Base-by-base conservation (phyloP, 2,113 vertebrate genomes). In the Cyanoderma ruficeps region DNA sequence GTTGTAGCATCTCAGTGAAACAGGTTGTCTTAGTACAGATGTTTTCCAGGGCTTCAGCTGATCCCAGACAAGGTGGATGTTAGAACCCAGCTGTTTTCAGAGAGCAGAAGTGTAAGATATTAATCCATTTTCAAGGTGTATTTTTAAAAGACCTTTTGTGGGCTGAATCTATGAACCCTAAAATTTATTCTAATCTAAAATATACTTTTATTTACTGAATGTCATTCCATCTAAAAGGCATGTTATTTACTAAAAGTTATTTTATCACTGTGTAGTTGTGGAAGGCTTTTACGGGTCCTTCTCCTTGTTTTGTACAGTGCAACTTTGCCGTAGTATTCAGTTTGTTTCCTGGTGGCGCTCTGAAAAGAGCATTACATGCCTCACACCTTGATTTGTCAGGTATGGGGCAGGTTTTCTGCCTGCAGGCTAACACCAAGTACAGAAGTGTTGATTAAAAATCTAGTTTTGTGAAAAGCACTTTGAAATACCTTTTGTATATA, bases 271-370 rank as follows among this genome's bases (percentile, higher is more conserved):
- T 42, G 15, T 55, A 18, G 57, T 46, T 81, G 41, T 30, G 9
- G 57, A 67, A 89, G 41, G 16, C 30, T 65, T 83, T 33, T 47
- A 13, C 18, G 19, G 16, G 30, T 55, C 11, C 3, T 74, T 9
- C 8, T 91, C 10, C n/a, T 37, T 23, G 9, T 60, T 83, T 42
- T 27, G 47, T 59, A 7, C 10, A 33, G 33, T 11, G 27, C 23
- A 49, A 4, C 28, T 78, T 46, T 3, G 0, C 50, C 81, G 55
- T 42, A 0, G 1, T 47, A n/a, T 6, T 70, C 19, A 15, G 28
- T 85, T 85, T 63, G 15, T 22, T 82, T 92, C 37, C 52, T 64
- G 15, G 16, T 35, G 15, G 53, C 52, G 27, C 24, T 72, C 35
- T 84, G 70, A 85, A 80, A 72, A 76, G 35, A 50, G 41, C 0